Base-by-base conservation (phyloP, 2,888 invertebrate species). In the Nasonovia ribisnigri region DNA sequence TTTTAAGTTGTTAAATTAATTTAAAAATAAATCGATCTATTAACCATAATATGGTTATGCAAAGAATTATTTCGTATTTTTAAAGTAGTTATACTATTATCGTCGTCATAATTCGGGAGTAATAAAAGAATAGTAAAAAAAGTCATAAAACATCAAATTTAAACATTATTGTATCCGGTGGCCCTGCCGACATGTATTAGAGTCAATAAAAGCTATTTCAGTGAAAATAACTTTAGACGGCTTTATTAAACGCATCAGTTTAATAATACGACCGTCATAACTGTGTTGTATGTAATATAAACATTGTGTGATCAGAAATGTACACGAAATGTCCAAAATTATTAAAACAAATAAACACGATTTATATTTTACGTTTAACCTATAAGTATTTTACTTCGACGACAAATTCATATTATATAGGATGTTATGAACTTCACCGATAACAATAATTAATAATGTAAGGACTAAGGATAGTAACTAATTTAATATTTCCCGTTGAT, bases 181-280 rank as follows among this genome's bases (percentile, higher is more conserved):
- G 42, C 43, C 11, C 43, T 43, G 43, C 77, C 36, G 20, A 36
- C 20, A 77, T 36, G 43, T 84, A 43, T 26, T 84, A 26, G 11
- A 84, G 84, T 84, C 84, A 84, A 84, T 84, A 84, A 84, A 84
- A 84, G 4, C 24, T 84, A 43, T 84, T 84, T 84, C 13, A 84
- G 42, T 43, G 43, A 84, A 84, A 84, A 84, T 42, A 84, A 84
- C 84, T 84, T 84, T 43, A 5, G 43, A 84, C 26, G 43, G 43
- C 84, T 84, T 43, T 84, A 84, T 84, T 84, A 43, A 84, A 43
- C 10, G 43, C 84, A 42, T 84, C 10, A 26, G 43, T 24, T 43
- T 84, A 84, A 67, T 67, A 67, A 29, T 20, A 77, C 20, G 20
- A 36, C 36, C 36, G 5, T 77, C 77, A 20, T 77, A 77, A 77